A percentile compares a stretch with the other conserved stretches of the same genome.
Conservation (phyloP, 2,888 invertebrate genomes). For the Amiota communis region DNA sequence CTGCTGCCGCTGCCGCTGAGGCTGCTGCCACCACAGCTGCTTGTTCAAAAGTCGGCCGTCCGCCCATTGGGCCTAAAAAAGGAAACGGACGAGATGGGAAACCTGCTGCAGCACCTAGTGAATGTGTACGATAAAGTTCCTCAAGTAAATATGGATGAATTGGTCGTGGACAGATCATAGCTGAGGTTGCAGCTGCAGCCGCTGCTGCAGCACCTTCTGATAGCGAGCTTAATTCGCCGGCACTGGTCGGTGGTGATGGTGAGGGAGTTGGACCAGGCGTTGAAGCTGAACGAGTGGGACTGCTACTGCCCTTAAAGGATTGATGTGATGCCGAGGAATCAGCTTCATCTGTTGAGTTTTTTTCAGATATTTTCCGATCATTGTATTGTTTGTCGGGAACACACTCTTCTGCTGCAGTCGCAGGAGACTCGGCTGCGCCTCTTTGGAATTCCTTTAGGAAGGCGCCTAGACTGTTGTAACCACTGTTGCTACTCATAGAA, state of each 20-base stretch:
- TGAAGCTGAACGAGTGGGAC: slow-evolving; percentile 64
- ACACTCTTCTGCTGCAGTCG: slow-evolving; percentile 10
- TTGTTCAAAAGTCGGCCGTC: slow-evolving; percentile 77
- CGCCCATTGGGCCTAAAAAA: slow-evolving; percentile 84
- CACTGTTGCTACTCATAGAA: slow-evolving; percentile 36
- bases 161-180: slow-evolving; percentile 84
- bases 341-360: slow-evolving; percentile 40
- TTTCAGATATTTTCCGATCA: neutral
- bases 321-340: slow-evolving; percentile 46
- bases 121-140: slow-evolving; percentile 80
- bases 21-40: too few relatives aligned
- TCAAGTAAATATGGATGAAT: slow-evolving; percentile 86
- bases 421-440: slow-evolving; percentile 37
- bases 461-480: slow-evolving; percentile 6
- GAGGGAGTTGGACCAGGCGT: slow-evolving; percentile 71
- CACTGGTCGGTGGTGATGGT: slow-evolving; percentile 71
- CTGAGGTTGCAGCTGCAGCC: slow-evolving; percentile 42
- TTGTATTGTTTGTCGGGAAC: neutral
- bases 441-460: neutral
- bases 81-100: slow-evolving; percentile 76
- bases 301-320: slow-evolving; percentile 67
- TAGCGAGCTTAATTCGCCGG: slow-evolving; percentile 57
- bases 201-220: slow-evolving; percentile 50
- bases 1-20: slow-evolving; percentile 65
- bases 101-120: slow-evolving; percentile 73